Conservation (phyloP, 2,888 invertebrate genomes). For the Oscheius sp. region DNA sequence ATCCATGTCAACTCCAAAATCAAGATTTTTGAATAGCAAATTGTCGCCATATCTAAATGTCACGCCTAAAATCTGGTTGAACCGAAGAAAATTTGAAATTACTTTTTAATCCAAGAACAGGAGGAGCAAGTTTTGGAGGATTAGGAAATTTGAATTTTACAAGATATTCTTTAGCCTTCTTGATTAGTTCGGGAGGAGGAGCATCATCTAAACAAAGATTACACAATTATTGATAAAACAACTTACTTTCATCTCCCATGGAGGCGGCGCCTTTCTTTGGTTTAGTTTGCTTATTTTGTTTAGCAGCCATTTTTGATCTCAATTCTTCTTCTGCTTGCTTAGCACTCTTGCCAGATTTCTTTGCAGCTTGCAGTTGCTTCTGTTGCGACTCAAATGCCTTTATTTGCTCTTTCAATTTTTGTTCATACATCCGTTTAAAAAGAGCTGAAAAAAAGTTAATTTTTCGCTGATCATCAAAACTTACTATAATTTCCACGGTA, state of each 20-base stretch:
- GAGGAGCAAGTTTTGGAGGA: conserved; percentile 94
- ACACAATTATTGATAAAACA: conserved; percentile 26
- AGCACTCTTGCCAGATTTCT: conserved; percentile 94
- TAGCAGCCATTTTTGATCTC: conserved; percentile 49
- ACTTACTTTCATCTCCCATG: conserved; percentile 50
- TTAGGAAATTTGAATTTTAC: conserved; percentile 98
- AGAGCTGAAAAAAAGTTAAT: conserved; percentile 70
- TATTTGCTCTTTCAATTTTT: conserved; percentile 91
- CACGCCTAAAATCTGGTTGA: conserved; percentile 80
- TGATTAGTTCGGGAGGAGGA: conserved; percentile 86
- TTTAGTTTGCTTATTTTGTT: conserved; percentile 49
- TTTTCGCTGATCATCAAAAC: conserved; percentile 38
- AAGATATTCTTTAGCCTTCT: conserved; percentile 91
- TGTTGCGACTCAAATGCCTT: conserved; percentile 99
- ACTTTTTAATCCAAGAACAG: conserved; percentile 93
- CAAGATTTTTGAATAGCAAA: conserved; percentile 82
- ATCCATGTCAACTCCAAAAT: conserved; percentile 94
- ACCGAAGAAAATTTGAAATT: conserved; percentile 68
- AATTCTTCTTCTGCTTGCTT: conserved; percentile 82
- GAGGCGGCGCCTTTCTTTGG: conserved; percentile 45
- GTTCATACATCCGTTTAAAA: conserved; percentile 98
- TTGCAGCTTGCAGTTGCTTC: conserved; percentile 91
- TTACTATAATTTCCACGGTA: conserved; percentile 93
- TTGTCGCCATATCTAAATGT: conserved; percentile 87
- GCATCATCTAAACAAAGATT: conserved; percentile 78